phyloP scores from a whole-genome alignment of 23 tunicate species.

The Trididemnum miniatum region DNA sequence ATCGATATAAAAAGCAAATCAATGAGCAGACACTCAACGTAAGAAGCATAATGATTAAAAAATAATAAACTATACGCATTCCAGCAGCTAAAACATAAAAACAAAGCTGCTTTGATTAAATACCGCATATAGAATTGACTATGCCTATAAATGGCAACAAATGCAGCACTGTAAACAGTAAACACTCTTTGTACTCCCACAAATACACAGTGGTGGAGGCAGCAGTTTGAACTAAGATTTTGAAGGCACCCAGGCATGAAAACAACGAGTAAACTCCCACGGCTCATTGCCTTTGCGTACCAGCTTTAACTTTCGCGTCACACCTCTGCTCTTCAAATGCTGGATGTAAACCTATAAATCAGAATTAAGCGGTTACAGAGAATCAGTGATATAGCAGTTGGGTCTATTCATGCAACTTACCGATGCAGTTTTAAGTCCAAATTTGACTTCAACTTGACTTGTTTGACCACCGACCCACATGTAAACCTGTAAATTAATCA shows the following conservation, averaged over 20 bases:
- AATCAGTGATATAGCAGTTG: neutral
- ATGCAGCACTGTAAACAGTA: too few species aligned
- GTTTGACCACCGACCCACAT: conserved; percentile 97
- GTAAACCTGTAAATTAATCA: conserved; percentile 61
- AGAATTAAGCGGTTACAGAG: neutral
- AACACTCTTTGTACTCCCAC: too few species aligned
- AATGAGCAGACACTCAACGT: too few species aligned
- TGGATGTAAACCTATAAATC: conserved; percentile 62
- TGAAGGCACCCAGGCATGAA: conserved; percentile 80
- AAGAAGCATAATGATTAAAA: too few species aligned
- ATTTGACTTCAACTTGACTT: conserved; percentile 83
- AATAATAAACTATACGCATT: too few species aligned
- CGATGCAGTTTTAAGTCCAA: conserved; percentile 73
- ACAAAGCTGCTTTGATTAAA: too few species aligned
- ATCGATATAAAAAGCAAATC: too few species aligned
- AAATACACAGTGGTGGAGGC: too few species aligned
- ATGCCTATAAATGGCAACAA: too few species aligned
- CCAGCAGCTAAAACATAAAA: too few species aligned
- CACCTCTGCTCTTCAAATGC: conserved; percentile 79
- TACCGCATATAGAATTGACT: too few species aligned
- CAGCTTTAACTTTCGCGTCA: conserved; percentile 42
- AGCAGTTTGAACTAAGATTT: neutral
- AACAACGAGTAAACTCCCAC: conserved; percentile 68
- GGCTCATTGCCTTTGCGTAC: conserved; percentile 90
- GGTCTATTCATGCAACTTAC: conserved; percentile 49